A percentile compares a stretch with the other conserved stretches of the same genome.
These are phyloP conservation scores for Burhinus oedicnemus DNA, from an alignment of 2,113 vertebrate species.

Conservation along the genomic window DNA sequence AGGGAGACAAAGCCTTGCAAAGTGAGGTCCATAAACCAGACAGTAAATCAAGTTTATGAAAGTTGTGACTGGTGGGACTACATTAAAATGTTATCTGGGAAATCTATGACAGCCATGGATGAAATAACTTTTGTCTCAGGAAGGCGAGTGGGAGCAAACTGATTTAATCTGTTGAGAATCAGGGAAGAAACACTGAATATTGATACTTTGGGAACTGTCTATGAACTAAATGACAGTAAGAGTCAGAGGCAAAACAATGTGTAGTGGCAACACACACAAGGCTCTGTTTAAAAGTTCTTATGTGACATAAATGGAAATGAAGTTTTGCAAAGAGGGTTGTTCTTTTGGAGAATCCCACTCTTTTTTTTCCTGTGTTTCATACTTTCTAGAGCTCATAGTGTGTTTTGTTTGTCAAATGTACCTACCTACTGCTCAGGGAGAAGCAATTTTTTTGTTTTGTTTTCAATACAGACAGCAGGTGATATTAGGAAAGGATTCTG, in stretches of 20 bases:
- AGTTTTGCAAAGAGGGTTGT: not conserved
- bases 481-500: not conserved
- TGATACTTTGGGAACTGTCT: not conserved
- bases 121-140: not conserved
- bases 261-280: not conserved
- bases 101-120: not conserved
- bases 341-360: not conserved
- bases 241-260: not conserved
- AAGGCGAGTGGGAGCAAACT: not conserved
- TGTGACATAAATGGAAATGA: not conserved
- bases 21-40: constrained; percentile 37
- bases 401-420: constrained; percentile 33
- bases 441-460: not conserved
- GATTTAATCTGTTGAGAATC: not conserved
- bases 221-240: not conserved
- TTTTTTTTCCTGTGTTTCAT: not conserved
- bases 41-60: constrained; percentile 47
- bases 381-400: not conserved
- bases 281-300: not conserved
- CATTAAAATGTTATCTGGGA: constrained; percentile 41
- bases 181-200: not conserved
- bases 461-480: not conserved
- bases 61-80: not conserved
- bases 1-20: constrained; percentile 11
- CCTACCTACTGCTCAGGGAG: not conserved